Percentiles rank a stretch among this genome's conserved stretches.
Evolutionary conservation across 1,140 invertebrate genomes (phyloP).

Genomic region (Brachionus angularis): DNA sequence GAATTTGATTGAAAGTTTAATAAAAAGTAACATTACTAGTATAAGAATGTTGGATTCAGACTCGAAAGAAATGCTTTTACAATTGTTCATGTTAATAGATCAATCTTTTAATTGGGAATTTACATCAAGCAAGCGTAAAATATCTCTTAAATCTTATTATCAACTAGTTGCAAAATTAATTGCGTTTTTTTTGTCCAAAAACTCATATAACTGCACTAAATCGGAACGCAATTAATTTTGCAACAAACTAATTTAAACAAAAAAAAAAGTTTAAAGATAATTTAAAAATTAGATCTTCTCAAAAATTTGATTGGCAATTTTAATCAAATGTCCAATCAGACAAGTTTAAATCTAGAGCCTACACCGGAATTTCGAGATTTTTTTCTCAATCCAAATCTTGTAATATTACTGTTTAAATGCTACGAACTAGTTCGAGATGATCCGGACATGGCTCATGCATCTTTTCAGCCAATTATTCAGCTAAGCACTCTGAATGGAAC

Average conservation of each 20-base stretch:
- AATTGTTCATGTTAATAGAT: slow-evolving; percentile 34
- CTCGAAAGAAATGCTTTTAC: slow-evolving; percentile 22
- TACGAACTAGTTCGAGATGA: slow-evolving; percentile 29
- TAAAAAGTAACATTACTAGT: not conserved
- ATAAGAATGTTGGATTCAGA: not conserved
- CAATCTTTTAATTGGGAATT: slow-evolving; percentile 42
- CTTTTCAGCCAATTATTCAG: slow-evolving; percentile 22
- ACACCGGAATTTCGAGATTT: slow-evolving; percentile 38
- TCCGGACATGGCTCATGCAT: slow-evolving; percentile 14
- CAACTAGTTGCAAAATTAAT: too few relatives aligned
- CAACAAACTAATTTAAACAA: too few relatives aligned
- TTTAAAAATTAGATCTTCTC: not conserved
- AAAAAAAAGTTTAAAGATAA: too few relatives aligned
- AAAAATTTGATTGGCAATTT: slow-evolving; percentile 34
- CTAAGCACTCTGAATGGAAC: slow-evolving; percentile 27
- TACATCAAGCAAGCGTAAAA: slow-evolving; percentile 18
- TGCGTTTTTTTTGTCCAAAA: too few relatives aligned
- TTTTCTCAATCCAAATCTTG: slow-evolving; percentile 31
- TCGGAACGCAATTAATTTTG: too few relatives aligned
- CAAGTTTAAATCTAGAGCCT: not conserved
- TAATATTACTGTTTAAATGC: slow-evolving; percentile 32
- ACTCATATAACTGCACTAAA: too few relatives aligned
- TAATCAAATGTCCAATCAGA: not conserved
- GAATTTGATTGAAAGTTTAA: not conserved
- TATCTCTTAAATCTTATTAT: not conserved